phyloP scores from a whole-genome alignment of 2,113 vertebrate genomes.

The Elanus axillaris region DNA sequence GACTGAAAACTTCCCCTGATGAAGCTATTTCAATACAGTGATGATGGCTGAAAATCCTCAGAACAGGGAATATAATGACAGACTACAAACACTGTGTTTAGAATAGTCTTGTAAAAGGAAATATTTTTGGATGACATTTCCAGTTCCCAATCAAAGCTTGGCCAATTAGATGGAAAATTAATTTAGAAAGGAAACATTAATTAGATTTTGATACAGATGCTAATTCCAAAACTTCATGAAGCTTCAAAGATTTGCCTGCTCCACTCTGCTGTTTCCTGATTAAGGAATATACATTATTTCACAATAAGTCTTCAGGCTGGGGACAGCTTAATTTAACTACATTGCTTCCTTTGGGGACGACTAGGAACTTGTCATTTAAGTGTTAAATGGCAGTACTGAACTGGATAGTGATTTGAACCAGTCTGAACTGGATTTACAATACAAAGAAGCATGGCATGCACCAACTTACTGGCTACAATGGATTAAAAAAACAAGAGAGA shows the following conservation, averaged over 20 bases:
- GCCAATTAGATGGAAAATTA: constrained; percentile 39
- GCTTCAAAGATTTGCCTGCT: neutral
- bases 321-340: neutral
- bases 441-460: neutral
- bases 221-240: neutral
- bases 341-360: neutral
- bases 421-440: neutral
- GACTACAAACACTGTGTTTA: neutral
- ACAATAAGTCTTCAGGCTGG: neutral
- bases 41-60: neutral
- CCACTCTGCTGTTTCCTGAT: neutral
- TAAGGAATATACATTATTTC: constrained; percentile 24
- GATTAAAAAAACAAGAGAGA: neutral
- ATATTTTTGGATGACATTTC: constrained; percentile 26
- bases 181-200: constrained; percentile 40
- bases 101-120: constrained; percentile 2
- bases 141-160: constrained; percentile 32
- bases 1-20: neutral
- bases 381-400: neutral
- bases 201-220: neutral
- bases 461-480: neutral
- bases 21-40: neutral
- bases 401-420: neutral
- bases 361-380: neutral
- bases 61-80: neutral